Base-by-base conservation (phyloP, 2,888 invertebrate species). In the Nomada lathburiana region DNA sequence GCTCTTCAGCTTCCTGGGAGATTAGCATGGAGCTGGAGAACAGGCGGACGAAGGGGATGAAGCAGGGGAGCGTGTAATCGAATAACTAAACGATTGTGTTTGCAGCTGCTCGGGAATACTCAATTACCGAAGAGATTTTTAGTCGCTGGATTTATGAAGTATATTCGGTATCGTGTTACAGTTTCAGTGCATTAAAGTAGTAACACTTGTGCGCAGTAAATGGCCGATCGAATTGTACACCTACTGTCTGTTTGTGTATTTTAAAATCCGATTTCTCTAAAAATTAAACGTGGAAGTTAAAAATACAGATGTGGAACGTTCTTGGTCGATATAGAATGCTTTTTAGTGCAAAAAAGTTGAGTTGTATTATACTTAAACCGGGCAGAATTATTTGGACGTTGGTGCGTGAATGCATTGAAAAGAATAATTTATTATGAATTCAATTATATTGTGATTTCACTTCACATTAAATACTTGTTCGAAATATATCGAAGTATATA, bases 71-170 rank as follows among this genome's bases (percentile, higher is more conserved):
- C 86, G 86, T 86, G 81, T 90, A 90, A 91, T 90, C 87, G 88
- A 90, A 90, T 90, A 86, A 90, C 85, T 85, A 88, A 90, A 89
- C 87, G 88, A 90, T 91, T 90, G 87, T 86, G 86, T 88, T 89
- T 88, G 89, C 85, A 88, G 83, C 84, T 90, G 84, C 84, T 71
- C 70, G 75, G 68, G 65, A 77, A 79, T 81, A 84, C 71, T 65
- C 79, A 76, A 84, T 84, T 83, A 83, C 76, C 72, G 68, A 13
- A 20, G 42, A 79, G 83, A 75, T 78, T 83, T 82, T 82, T 78
- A 42, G 44, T 65, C 57, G 47, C 57, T 26, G 69, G n/a, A 65
- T 80, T 59, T 70, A 57, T 63, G 26, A 2, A 16, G 72, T 63
- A 78, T 55, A 67, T 44, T 20, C 18, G n/a, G 7, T 23, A 69